These are phyloP conservation scores for Vidua chalybeata DNA, from an alignment of 2,113 vertebrate species.

Conservation along the genomic window DNA sequence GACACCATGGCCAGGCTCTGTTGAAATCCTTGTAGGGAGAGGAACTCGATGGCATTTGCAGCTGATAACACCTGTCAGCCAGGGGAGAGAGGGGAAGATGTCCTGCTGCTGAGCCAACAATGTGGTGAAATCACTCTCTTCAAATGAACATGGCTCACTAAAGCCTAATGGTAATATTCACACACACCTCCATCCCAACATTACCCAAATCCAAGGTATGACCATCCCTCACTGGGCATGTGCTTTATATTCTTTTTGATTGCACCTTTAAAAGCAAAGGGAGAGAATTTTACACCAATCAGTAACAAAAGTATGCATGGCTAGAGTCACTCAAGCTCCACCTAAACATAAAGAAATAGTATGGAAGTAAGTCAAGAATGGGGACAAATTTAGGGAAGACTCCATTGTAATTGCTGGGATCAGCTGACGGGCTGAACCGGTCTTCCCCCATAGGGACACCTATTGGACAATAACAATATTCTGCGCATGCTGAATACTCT, in stretches of 20 bases:
- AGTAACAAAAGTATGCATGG: neutral
- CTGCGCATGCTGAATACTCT: neutral
- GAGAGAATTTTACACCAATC: neutral
- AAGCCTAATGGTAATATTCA: neutral
- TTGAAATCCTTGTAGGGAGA: neutral
- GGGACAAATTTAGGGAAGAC: neutral
- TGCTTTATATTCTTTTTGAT: neutral
- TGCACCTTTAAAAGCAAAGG: neutral
- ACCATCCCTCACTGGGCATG: too few relatives aligned
- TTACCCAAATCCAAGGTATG: rapidly evolving
- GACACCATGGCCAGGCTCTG: neutral
- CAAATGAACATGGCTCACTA: neutral
- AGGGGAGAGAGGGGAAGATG: neutral
- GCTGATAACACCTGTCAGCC: neutral
- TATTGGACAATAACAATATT: neutral
- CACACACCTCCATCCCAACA: neutral
- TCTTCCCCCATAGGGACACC: neutral
- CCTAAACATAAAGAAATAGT: neutral
- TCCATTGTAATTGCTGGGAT: neutral
- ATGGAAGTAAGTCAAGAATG: neutral
- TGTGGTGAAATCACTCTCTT: neutral
- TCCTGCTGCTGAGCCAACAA: neutral
- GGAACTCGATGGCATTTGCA: neutral
- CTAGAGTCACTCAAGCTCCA: neutral
- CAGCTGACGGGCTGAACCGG: neutral